Conservation (phyloP, 2,888 invertebrate species). For the Pilophorus perplexus region DNA sequence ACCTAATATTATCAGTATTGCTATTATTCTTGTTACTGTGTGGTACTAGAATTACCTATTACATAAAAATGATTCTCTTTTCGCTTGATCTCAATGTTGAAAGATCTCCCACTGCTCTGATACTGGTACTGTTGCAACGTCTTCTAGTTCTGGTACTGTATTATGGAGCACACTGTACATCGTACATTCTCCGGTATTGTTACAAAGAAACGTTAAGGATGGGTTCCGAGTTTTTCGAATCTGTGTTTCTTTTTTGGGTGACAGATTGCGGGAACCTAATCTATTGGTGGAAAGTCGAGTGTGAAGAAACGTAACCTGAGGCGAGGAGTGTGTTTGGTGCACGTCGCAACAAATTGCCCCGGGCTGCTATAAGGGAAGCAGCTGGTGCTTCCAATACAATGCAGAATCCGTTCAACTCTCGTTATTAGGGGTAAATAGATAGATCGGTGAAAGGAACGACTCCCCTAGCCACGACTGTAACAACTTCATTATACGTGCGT, state of each 20-base stretch:
- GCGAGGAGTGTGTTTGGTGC: conserved; percentile 27
- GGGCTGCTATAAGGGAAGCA: not conserved
- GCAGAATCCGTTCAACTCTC: conserved; percentile 36
- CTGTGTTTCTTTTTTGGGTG: not conserved
- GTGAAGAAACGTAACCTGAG: conserved; percentile 36
- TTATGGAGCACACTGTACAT: too few species aligned
- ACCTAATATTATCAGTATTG: too few species aligned
- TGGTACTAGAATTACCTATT: too few species aligned
- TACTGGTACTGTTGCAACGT: too few species aligned
- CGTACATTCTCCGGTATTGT: too few species aligned
- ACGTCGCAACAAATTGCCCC: not conserved
- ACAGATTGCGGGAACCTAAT: conserved; percentile 18
- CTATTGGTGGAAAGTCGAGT: conserved; percentile 34
- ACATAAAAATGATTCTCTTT: too few species aligned
- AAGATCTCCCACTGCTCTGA: too few species aligned
- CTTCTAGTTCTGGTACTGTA: too few species aligned
- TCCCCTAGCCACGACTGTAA: conserved; percentile 14
- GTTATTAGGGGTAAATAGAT: conserved; percentile 36
- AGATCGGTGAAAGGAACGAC: not conserved
- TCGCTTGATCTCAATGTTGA: too few species aligned
- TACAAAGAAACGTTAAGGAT: too few species aligned
- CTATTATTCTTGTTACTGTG: too few species aligned
- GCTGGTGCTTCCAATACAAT: conserved; percentile 19
- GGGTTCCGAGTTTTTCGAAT: too few species aligned
- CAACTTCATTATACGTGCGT: conserved; percentile 25